Percentiles rank a stretch among this genome's conserved stretches.
These are phyloP conservation scores for Mirounga angustirostris DNA, from an alignment of 2,113 vertebrate species.

Conservation along the genomic window DNA sequence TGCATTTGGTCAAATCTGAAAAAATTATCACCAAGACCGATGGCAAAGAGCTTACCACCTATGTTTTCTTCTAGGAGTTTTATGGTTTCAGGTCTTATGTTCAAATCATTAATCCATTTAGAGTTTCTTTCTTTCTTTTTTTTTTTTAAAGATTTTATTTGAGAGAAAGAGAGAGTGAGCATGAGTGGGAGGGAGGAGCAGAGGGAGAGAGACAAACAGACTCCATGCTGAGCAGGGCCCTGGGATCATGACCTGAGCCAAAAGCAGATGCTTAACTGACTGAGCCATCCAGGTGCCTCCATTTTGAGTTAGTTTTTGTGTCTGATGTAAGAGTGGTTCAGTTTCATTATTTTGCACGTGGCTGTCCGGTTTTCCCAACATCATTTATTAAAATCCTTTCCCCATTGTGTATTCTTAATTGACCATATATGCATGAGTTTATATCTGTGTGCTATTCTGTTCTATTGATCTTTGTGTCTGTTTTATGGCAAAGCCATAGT, in stretches of 20 bases:
- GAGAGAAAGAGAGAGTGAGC: not conserved
- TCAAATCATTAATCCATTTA: not conserved
- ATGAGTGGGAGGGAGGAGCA: not conserved
- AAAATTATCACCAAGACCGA: not conserved
- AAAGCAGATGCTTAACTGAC: not conserved
- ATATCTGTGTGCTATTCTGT: not conserved
- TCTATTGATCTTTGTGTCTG: not conserved
- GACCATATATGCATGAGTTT: not conserved
- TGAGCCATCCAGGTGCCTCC: not conserved
- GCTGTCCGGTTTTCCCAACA: not conserved
- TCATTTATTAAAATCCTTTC: not conserved
- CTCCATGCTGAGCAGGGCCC: not conserved
- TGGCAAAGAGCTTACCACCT: not conserved
- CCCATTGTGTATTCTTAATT: not conserved
- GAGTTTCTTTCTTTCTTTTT: not conserved
- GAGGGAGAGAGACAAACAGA: not conserved
- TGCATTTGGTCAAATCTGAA: not conserved
- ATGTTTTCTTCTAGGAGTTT: not conserved
- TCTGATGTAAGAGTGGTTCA: not conserved
- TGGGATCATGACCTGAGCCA: not conserved
- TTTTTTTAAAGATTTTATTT: not conserved
- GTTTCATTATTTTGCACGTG: not conserved
- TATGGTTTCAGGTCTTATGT: not conserved
- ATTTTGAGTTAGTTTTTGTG: not conserved
- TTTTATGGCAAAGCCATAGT: not conserved